Evolutionary conservation across 2,888 invertebrate species (phyloP), one percentile per base, ranked within the genome.

Genomic region (Idaea dimidiata): DNA sequence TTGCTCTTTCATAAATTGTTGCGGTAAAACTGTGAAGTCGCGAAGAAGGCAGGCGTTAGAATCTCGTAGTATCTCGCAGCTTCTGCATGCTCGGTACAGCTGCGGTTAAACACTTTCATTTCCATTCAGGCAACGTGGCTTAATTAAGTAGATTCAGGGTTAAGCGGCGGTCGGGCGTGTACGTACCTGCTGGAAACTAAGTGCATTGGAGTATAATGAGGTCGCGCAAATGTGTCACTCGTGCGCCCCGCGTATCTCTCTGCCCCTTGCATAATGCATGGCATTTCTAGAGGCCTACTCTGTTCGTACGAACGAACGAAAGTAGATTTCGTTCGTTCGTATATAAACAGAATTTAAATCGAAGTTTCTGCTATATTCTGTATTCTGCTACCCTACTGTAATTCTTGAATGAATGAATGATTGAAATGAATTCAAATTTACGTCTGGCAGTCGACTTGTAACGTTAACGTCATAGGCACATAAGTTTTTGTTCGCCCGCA

Each of bases 211-310:
- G 64, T 43, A 61, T 73, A 78, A 76, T 74, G 74, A 74, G 74
- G 72, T 66, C 74, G 75, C 75, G 71, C 67, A 73, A 78, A 75
- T 74, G 73, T 77, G 78, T 75, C 76, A 69, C 69, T 14, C 58
- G 60, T 31, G 33, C 61, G 8, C 18, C 57, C 54, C 32, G 53
- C 59, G 16, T 59, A 31, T 54, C 57, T 53, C 18, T 57, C 33
- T 55, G 18, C 54, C 56, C 63, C 59, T 63, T 72, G 74, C 72
- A 73, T 75, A 72, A 74, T 73, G 67, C 66, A 73, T 69, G 64
- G 65, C 66, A 67, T 67, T 69, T 67, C 24, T 24, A 5, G 24
- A 24, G 5, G 24, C 5, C 24, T 24, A 24, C 24, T 24, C 5
- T 24, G 24, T 24, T 24, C 5, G 5, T 24, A 24, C 24, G 24